These are phyloP conservation scores for Gasterosteus nipponicus DNA, from an alignment of 2,113 vertebrate species.

Conservation along the genomic window DNA sequence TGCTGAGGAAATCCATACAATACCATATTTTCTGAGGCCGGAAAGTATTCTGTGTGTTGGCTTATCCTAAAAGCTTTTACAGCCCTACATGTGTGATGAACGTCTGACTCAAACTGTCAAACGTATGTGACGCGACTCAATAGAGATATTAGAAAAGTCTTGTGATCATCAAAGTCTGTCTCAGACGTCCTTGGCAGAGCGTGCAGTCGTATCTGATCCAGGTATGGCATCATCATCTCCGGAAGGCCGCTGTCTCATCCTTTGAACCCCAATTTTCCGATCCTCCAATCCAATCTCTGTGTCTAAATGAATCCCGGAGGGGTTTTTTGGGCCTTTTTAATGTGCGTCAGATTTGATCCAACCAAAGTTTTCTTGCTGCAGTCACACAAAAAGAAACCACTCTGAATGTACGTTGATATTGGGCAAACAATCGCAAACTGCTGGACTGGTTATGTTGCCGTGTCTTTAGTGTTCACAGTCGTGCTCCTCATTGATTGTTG, in stretches of 20 bases:
- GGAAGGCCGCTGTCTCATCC: constrained; percentile 10
- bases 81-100: neutral
- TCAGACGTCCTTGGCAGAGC: neutral
- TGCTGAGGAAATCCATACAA: constrained; percentile 7
- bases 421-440: constrained; percentile 32
- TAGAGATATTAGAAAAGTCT: neutral
- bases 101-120: neutral
- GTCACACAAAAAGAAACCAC: constrained; percentile 50
- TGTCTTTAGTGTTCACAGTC: constrained; percentile 37
- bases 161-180: constrained; percentile 3
- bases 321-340: constrained; percentile 41
- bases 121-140: neutral
- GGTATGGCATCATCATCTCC: constrained; percentile 14
- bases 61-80: constrained; percentile 13
- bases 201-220: constrained; percentile 25
- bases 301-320: neutral
- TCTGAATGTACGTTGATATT: constrained; percentile 74
- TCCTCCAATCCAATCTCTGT: constrained; percentile 30
- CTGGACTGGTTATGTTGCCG: constrained; percentile 45
- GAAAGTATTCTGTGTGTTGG: constrained; percentile 46
- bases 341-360: constrained; percentile 55
- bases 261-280: constrained; percentile 14
- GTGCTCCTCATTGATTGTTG: constrained; percentile 68
- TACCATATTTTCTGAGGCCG: neutral
- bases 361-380: constrained; percentile 65